phyloP scores from a whole-genome alignment of 64 coral and sea anemone species.

The Dendrophyllia cribrosa region DNA sequence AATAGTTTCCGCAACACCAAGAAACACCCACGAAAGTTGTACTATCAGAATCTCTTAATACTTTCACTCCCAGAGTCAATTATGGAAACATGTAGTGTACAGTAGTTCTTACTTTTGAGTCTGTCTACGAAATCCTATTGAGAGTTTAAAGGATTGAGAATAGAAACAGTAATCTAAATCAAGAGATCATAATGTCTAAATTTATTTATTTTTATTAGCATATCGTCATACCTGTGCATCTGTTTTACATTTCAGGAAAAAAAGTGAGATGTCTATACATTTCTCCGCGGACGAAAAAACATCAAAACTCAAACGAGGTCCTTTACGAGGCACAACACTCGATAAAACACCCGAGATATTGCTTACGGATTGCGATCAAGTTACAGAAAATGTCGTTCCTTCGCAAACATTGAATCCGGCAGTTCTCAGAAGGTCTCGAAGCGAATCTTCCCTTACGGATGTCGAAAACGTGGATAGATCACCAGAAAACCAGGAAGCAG shows the following conservation, averaged over 20 bases:
- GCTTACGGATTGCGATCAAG: slow-evolving; percentile 26
- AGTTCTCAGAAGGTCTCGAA: not conserved
- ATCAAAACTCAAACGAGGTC: slow-evolving; percentile 44
- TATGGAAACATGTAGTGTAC: too few species aligned
- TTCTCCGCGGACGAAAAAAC: slow-evolving; percentile 16
- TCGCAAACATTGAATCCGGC: not conserved
- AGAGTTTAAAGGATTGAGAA: not conserved
- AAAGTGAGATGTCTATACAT: slow-evolving; percentile 47
- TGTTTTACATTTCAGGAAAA: slow-evolving; percentile 17
- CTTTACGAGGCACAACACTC: slow-evolving; percentile 5
- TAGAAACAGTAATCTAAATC: too few species aligned
- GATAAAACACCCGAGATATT: slow-evolving; percentile 33
- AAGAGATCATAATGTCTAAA: too few species aligned
- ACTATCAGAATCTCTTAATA: too few species aligned
- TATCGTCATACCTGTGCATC: not conserved
- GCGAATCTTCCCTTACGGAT: slow-evolving; percentile 27
- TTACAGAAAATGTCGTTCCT: slow-evolving; percentile 14
- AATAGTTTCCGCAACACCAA: too few species aligned
- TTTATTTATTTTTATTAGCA: too few species aligned
- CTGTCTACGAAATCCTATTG: too few species aligned
- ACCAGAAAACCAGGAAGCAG: not conserved
- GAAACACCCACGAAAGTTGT: too few species aligned
- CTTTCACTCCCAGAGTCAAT: too few species aligned
- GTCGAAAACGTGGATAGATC: slow-evolving; percentile 15
- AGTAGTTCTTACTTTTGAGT: too few species aligned